Base-by-base conservation (phyloP, 2,888 invertebrate genomes). In the Pristionchus arcanus region DNA sequence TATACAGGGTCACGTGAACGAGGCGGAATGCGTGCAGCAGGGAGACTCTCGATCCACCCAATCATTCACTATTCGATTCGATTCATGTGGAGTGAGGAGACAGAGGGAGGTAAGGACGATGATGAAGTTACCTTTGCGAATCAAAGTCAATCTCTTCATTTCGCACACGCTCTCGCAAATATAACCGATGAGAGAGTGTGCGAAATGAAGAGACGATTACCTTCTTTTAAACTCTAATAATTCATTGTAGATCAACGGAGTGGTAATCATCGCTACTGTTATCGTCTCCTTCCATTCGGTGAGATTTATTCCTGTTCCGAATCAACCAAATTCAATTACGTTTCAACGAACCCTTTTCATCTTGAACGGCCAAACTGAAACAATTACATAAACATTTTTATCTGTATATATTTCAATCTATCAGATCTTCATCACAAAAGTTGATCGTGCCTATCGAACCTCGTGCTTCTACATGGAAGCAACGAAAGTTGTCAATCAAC, bases 381-480 rank as follows among this genome's bases (percentile, higher is more conserved):
- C 3, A 42, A 42, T 42, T 86, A 0, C n/a, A 3, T 28, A 15
- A 11, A 28, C 59, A 66, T 86, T 21, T 37, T 4, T 28, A 28
- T 11, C 63, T 15, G 9, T 31, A 34, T 3, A 34, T 4, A 53
- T 19, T 21, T 84, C 21, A 42, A n/a, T n/a, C 0, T 86, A 0
- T 34, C 88, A 94, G 93, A 94, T 95, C 49, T 95, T 95, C 91
- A 94, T 95, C 81, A 95, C 95, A 5, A 95, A 95, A 91, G 91
- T 94, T 15, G 95, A 95, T 85, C 90, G 95, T 21, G 95, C 95
- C 53, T 95, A 94, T 85, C 92, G 94, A 25, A 90, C 94, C 37
- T 93, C 93, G 81, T 95, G 95, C 90, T 95, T 94, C 90, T 95
- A 95, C 90, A 93, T 93, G 89, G 95, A 95, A 87, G 92, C 94